Evolutionary conservation across 2,113 vertebrate species (phyloP).

Genomic region (Hydrochoerus hydrochaeris): DNA sequence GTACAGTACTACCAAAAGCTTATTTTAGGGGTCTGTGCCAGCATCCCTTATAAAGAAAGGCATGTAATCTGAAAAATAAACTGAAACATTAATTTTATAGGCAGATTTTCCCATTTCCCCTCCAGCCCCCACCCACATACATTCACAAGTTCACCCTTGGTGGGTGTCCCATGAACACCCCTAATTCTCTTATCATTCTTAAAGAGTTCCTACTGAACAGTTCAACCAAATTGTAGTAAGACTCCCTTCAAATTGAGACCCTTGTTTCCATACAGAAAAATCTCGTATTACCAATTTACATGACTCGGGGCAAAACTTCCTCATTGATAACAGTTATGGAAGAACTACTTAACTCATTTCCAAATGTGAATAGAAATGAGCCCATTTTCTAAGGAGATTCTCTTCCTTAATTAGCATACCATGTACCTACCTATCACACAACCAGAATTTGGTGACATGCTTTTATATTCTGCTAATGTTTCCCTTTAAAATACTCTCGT

Average conservation of each 20-base stretch:
- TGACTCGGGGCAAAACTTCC: slow-evolving; percentile 72
- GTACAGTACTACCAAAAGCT: slow-evolving; percentile 88
- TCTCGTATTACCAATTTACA: slow-evolving; percentile 77
- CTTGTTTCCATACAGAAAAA: slow-evolving; percentile 75
- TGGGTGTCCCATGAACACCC: slow-evolving; percentile 87
- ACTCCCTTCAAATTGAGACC: slow-evolving; percentile 80
- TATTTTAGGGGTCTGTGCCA: slow-evolving; percentile 89
- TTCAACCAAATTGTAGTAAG: slow-evolving; percentile 73
- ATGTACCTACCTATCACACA: slow-evolving; percentile 69
- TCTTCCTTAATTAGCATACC: slow-evolving; percentile 68
- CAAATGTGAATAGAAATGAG: slow-evolving; percentile 66
- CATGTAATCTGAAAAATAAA: slow-evolving; percentile 93
- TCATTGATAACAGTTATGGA: slow-evolving; percentile 54
- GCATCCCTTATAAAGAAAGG: slow-evolving; percentile 91
- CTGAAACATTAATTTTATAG: slow-evolving; percentile 90
- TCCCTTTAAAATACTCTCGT: slow-evolving; percentile 23
- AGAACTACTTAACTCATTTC: slow-evolving; percentile 74
- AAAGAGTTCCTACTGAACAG: slow-evolving; percentile 71
- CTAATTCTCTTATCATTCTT: slow-evolving; percentile 67
- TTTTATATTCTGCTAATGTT: slow-evolving; percentile 74
- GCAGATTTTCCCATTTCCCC: slow-evolving; percentile 83
- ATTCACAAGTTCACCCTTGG: slow-evolving; percentile 78
- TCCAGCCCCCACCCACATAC: slow-evolving; percentile 82
- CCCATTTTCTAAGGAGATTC: slow-evolving; percentile 74
- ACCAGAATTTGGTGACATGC: slow-evolving; percentile 72